Evolutionary conservation across 2,113 vertebrate genomes (phyloP), one percentile per base, ranked within the genome.

Genomic region (Arothron firmamentum): DNA sequence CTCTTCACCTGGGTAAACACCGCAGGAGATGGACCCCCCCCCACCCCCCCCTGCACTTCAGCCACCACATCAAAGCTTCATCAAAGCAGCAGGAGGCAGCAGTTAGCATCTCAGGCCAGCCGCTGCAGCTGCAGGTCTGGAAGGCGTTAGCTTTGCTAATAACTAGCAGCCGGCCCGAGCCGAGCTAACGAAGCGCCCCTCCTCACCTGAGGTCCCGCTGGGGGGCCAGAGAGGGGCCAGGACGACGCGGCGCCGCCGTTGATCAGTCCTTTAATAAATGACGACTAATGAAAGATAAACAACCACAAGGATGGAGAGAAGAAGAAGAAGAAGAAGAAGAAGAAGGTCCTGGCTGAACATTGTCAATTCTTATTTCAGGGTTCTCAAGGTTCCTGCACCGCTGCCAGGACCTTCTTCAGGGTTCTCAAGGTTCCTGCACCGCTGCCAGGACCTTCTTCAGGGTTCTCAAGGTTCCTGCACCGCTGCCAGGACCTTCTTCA

Each of bases 141-240:
- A 79, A 85, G 82, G 88, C 80, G 88, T 90, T 89, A 89, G 70
- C 77, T 78, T 66, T 81, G 81, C 79, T 86, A 90, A 89, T 86
- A 88, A 85, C 84, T 79, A 85, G 79, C 70, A 65, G 80, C 71
- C 71, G 74, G 64, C 56, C 75, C 83, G 69, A 70, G 78, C 60
- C 66, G 45, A 46, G 59, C 54, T 75, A 79, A 85, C 77, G 70
- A 87, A 81, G n/a, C n/a, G n/a, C n/a, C n/a, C 64, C 66, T 74
- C 59, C 72, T 82, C 63, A 68, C 82, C 75, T 65, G 1, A 11
- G 23, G 48, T 77, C 80, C 81, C 77, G 59, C 54, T 6, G 3
- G 28, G 28, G 28, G 75, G 71, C 72, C 65, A 74, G 50, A 72
- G 72, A 74, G 70, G 70, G 77, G 69, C 75, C 72, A 0, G 67